Conservation (phyloP, 2,888 invertebrate genomes). For the Sialis fuliginosa region DNA sequence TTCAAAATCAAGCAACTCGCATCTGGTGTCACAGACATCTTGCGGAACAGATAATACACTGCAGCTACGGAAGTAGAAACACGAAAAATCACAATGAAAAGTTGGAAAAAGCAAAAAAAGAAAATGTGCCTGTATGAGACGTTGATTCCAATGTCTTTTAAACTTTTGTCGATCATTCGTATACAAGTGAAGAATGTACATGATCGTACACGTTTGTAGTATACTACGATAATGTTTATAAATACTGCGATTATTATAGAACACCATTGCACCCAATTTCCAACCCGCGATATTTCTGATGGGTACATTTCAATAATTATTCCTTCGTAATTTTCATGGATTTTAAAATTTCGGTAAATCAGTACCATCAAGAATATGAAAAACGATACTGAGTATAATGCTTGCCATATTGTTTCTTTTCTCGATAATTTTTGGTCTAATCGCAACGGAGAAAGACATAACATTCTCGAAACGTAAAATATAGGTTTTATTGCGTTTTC, state of each 20-base stretch:
- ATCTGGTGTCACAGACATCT: background rate
- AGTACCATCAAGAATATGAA: no score
- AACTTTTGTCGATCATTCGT: background rate
- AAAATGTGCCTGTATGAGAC: background rate
- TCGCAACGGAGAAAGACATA: background rate
- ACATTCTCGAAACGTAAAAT: background rate
- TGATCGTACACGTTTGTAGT: background rate
- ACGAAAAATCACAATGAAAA: background rate
- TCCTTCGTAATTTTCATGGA: background rate
- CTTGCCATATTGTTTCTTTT: no score
- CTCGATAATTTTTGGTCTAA: background rate
- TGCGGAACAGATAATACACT: no score
- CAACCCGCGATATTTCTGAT: slow-evolving; percentile 1
- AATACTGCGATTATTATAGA: background rate
- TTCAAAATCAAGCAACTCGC: background rate
- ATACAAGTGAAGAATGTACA: background rate
- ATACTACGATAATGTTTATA: background rate
- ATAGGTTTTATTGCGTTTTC: background rate
- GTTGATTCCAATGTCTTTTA: background rate
- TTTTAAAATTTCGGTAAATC: no score
- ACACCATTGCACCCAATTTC: background rate
- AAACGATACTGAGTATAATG: no score
- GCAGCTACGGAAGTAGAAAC: background rate
- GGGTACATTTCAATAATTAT: background rate
- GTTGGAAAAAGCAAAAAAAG: background rate